These are phyloP conservation scores for Drosophila ercepeae DNA, from an alignment of 1,140 invertebrate species.

Conservation along the genomic window DNA sequence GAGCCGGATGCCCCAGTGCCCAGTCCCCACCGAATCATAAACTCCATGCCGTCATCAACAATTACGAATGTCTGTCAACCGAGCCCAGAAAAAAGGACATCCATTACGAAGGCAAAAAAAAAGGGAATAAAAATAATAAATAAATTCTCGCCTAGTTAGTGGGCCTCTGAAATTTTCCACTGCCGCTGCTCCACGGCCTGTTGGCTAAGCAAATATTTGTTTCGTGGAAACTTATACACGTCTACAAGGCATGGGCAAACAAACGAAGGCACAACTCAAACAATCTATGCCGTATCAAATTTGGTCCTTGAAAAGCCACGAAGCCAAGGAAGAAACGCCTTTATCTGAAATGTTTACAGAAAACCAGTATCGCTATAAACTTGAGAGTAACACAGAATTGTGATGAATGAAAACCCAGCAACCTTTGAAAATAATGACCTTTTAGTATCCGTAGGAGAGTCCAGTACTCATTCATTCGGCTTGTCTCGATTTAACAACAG, in stretches of 20 bases:
- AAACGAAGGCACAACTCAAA: constrained; percentile 31
- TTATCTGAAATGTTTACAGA: neutral
- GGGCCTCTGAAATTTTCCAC: constrained; percentile 15
- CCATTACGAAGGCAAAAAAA: neutral
- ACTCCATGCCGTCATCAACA: constrained; percentile 46
- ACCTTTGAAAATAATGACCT: neutral
- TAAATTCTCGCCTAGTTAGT: constrained; percentile 12
- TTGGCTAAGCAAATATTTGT: constrained; percentile 41
- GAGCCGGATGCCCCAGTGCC: constrained; percentile 10
- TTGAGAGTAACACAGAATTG: neutral
- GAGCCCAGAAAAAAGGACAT: constrained; percentile 1
- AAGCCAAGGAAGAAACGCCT: constrained; percentile 14
- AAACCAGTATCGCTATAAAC: too few relatives aligned
- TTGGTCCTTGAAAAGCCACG: constrained; percentile 10
- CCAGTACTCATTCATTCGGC: constrained; percentile 32
- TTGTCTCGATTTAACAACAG: constrained; percentile 24
- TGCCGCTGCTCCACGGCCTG: constrained; percentile 3
- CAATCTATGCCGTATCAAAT: constrained; percentile 39
- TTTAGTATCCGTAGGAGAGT: neutral
- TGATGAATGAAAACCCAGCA: neutral
- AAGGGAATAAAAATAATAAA: constrained; percentile 5
- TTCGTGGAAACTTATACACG: constrained; percentile 38
- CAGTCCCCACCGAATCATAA: constrained; percentile 33
- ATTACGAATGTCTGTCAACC: constrained; percentile 38
- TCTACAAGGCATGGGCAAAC: constrained; percentile 31